Evolutionary conservation across 2,888 invertebrate species (phyloP), one percentile per base, ranked within the genome.

Genomic region (Apoderus coryli): DNA sequence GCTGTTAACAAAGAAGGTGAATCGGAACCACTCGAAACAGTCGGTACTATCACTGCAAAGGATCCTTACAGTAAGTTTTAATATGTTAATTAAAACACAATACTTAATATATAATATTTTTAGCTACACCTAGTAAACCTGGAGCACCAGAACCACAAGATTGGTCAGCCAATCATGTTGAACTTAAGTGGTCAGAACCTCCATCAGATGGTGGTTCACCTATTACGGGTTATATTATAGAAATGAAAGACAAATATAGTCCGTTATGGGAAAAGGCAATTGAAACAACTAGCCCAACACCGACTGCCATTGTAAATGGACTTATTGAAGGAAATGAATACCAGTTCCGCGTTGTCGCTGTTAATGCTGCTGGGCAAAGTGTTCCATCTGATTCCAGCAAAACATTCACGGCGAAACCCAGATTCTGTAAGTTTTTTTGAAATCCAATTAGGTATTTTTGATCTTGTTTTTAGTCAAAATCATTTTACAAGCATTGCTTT

Each of bases 311-410:
- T 31, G 77, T 92, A n/a, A 80, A 80, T 51, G 88, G 88, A 23
- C 60, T 96, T 27, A 81, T 84, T 48, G 93, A 93, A 65, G 93
- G 93, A 44, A 88, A 89, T 54, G 92, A 93, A 53, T 93, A 92
- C 57, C 92, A 93, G 59, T 96, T 95, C 76, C 76, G 95, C 15
- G 79, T 96, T 15, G 74, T 89, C 42, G 96, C 96, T 5, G 66
- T 93, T 31, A 98, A 98, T 62, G 86, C 88, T 56, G 92, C 88
- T 6, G 98, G 98, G 1, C 77, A 76, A 52, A 86, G 93, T 47
- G 85, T 88, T 45, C 88, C 93, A 1, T 88, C 90, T 5, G 85
- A 86, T 33, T 65, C 82, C 12, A 79, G 84, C 59, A 86, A 85
- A 60, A 74, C 72, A 48, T 86, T 89, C 59, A 63, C 72, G 33